Percentiles rank a stretch among this genome's conserved stretches.
Conservation (phyloP, 2,797 vertebrate genomes). For the Myripristis jacobus region DNA sequence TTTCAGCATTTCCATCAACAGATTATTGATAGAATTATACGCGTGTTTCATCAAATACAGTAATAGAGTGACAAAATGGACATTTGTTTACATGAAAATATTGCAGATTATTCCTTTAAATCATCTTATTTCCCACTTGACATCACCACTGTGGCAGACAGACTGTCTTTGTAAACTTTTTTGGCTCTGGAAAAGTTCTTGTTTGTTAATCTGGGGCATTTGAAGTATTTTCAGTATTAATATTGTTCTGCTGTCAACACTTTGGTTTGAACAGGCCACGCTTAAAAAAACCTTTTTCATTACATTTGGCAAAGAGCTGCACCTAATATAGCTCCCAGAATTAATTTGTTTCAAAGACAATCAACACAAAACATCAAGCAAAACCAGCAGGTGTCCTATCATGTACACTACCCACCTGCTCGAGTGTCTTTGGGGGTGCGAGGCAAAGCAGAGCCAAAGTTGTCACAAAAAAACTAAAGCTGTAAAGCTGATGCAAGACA, state of each 20-base stretch:
- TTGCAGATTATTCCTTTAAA: background rate
- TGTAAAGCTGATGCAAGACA: no score
- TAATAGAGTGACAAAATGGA: no score
- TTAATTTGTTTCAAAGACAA: slow-evolving; percentile 1
- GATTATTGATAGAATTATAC: no score
- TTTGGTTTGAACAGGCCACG: slow-evolving; percentile 3
- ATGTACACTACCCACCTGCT: no score
- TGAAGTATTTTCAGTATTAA: background rate
- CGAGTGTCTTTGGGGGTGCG: no score
- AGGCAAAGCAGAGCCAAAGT: no score
- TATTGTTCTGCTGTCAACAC: background rate
- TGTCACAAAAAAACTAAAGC: no score
- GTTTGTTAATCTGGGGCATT: background rate
- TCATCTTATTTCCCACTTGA: background rate
- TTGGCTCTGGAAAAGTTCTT: background rate
- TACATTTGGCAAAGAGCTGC: slow-evolving; percentile 1
- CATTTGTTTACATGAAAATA: no score
- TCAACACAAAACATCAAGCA: background rate
- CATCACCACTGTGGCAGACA: background rate
- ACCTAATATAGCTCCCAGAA: background rate
- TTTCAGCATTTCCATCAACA: no score
- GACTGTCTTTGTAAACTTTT: background rate
- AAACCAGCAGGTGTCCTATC: no score
- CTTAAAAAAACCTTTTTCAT: slow-evolving; percentile 4
- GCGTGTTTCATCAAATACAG: no score